Percentiles rank a stretch among this genome's conserved stretches.
Conservation (phyloP, 2,113 vertebrate species). For the Xiphophorus hellerii region DNA sequence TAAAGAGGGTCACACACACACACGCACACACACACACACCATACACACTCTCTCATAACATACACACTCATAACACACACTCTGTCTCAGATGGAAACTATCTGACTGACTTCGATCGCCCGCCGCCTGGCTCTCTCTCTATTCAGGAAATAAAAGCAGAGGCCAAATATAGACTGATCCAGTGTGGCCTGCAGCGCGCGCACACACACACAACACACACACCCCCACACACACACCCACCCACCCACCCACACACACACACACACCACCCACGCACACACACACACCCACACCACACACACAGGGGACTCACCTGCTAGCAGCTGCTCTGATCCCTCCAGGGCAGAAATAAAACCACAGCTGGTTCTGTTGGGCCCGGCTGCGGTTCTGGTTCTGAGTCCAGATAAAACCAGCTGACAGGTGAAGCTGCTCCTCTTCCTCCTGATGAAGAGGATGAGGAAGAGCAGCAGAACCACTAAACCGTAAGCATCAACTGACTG, state of each 20-base stretch:
- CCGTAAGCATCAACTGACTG: no score
- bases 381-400: no score
- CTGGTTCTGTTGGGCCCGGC: not conserved
- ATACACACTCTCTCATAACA: constrained; percentile 1
- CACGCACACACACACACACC: not conserved
- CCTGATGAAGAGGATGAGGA: no score
- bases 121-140: constrained; percentile 31
- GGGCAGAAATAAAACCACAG: no score
- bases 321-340: not conserved
- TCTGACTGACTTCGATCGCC: constrained; percentile 48
- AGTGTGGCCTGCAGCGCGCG: constrained; percentile 1
- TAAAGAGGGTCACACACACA: not conserved
- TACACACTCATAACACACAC: not conserved
- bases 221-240: constrained; percentile 10
- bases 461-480: no score
- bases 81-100: constrained; percentile 53
- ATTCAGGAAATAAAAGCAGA: constrained; percentile 39
- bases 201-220: constrained; percentile 7
- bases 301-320: constrained; percentile 13
- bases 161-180: constrained; percentile 34
- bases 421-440: no score
- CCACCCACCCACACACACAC: constrained; percentile 13
- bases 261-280: not conserved
- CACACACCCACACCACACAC: constrained; percentile 18
- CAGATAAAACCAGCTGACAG: no score